Conservation (phyloP, 2,113 vertebrate genomes). For the Physeter macrocephalus region DNA sequence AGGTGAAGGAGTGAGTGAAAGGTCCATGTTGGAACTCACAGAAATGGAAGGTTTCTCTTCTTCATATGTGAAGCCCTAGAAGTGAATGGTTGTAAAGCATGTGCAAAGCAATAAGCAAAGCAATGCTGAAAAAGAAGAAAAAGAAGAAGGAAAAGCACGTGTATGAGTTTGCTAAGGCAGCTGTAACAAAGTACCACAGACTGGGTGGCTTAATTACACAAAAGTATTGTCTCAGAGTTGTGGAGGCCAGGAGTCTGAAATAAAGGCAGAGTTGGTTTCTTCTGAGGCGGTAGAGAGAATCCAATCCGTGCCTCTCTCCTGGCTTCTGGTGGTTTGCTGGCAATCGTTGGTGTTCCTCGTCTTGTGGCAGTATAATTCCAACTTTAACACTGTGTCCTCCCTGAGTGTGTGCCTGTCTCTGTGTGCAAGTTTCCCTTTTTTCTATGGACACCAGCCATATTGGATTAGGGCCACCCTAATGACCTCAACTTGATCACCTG, state of each 20-base stretch:
- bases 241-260: neutral
- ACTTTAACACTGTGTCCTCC: accelerated
- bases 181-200: neutral
- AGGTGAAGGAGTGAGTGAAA: neutral
- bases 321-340: neutral
- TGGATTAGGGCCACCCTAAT: too few species aligned
- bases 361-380: accelerated
- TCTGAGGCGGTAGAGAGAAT: neutral
- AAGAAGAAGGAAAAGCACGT: neutral
- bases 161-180: neutral
- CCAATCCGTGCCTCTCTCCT: accelerated
- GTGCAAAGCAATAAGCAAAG: neutral
- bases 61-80: neutral
- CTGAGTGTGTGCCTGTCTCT: accelerated
- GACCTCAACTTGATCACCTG: neutral
- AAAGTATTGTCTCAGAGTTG: too few species aligned
- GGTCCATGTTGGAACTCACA: accelerated
- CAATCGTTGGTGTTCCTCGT: accelerated
- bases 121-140: neutral
- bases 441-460: accelerated
- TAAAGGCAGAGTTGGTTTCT: neutral
- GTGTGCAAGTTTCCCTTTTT: accelerated
- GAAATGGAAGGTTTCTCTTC: neutral
- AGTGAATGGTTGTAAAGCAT: neutral
- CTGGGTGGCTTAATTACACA: neutral